A percentile compares a stretch with the other conserved stretches of the same genome.
phyloP scores from a whole-genome alignment of 2,888 invertebrate genomes.

The Thereva unica region DNA sequence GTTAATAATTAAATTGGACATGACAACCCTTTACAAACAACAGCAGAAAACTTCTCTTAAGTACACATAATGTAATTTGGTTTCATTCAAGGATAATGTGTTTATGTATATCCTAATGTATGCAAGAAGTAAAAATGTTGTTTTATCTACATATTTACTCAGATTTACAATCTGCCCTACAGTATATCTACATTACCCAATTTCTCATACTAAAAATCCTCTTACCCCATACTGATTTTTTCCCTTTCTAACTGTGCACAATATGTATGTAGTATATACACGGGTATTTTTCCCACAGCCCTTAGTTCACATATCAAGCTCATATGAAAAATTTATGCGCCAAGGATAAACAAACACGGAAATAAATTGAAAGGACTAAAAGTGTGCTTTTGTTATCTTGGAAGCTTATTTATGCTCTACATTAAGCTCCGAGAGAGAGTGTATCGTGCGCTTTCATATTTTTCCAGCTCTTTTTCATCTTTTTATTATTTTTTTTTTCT shows the following conservation, averaged over 20 bases:
- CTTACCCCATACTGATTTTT: not conserved
- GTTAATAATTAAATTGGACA: not conserved
- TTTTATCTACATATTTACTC: constrained; percentile 21
- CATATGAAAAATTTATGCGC: constrained; percentile 35
- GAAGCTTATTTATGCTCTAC: constrained; percentile 42
- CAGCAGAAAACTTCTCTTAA: constrained; percentile 16
- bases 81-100: constrained; percentile 10
- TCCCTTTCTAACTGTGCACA: not conserved
- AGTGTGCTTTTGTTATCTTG: constrained; percentile 38
- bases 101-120: constrained; percentile 26
- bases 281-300: not conserved
- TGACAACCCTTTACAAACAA: constrained; percentile 1
- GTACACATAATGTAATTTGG: constrained; percentile 7
- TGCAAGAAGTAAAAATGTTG: constrained; percentile 18
- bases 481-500: constrained; percentile 14
- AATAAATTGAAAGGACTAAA: constrained; percentile 43
- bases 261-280: not conserved
- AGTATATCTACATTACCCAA: constrained; percentile 23
- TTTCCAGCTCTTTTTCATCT: constrained; percentile 31
- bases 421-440: constrained; percentile 37
- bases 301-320: constrained; percentile 31
- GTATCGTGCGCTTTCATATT: constrained; percentile 36
- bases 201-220: constrained; percentile 24
- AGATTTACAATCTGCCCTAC: not conserved
- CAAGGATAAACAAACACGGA: constrained; percentile 42